phyloP scores from a whole-genome alignment of 2,888 invertebrate species.

The Callimorpha dominula region DNA sequence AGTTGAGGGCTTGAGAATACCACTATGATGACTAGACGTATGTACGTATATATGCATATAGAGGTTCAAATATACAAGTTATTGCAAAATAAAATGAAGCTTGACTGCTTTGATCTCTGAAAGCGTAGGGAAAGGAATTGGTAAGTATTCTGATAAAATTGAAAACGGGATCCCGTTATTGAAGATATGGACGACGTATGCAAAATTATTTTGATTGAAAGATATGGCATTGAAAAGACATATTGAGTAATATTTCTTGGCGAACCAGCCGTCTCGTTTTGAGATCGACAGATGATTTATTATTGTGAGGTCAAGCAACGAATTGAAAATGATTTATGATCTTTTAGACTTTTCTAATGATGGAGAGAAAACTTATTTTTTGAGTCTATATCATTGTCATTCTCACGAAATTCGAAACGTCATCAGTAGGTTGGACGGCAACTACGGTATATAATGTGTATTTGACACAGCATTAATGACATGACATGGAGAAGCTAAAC shows the following conservation, averaged over 20 bases:
- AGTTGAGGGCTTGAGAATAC: slow-evolving; percentile 1
- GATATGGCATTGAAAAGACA: slow-evolving; percentile 24
- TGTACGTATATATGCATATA: not conserved
- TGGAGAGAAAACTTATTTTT: not conserved
- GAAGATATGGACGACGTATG: slow-evolving; percentile 21
- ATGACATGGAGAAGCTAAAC: too few relatives aligned
- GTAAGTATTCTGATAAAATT: slow-evolving; percentile 22
- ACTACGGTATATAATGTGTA: too few relatives aligned
- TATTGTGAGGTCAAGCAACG: slow-evolving; percentile 8
- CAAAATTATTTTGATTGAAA: slow-evolving; percentile 22
- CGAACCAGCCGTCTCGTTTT: not conserved
- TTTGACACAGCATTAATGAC: too few relatives aligned
- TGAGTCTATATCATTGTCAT: too few relatives aligned
- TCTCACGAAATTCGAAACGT: too few relatives aligned
- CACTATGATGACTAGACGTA: not conserved
- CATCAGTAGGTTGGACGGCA: too few relatives aligned
- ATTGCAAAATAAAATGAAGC: not conserved
- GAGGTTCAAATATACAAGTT: not conserved
- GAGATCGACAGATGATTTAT: slow-evolving; percentile 8
- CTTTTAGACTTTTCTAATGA: not conserved
- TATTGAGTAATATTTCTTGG: slow-evolving; percentile 10
- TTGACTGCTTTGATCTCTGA: slow-evolving; percentile 13
- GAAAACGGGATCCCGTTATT: slow-evolving; percentile 16
- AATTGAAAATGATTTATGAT: not conserved
- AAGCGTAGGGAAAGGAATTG: slow-evolving; percentile 10